A percentile compares a stretch with the other conserved stretches of the same genome.
Conservation (phyloP, 1,140 invertebrate genomes). For the Eubasilissa regina region DNA sequence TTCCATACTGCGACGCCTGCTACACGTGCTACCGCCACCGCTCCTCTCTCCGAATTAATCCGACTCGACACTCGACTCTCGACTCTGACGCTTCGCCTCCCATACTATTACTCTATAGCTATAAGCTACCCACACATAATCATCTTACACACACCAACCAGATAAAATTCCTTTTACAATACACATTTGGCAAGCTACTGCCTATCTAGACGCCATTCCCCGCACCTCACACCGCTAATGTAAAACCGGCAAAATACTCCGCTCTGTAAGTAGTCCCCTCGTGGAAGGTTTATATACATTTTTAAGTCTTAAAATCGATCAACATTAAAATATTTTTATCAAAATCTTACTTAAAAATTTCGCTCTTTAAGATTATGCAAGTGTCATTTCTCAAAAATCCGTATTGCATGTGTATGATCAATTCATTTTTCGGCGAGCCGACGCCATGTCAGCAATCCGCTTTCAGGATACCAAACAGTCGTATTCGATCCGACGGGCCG, state of each 20-base stretch:
- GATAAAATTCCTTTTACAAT: neutral
- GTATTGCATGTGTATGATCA: slow-evolving; percentile 21
- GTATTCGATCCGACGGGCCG: slow-evolving; percentile 39
- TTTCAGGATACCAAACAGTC: slow-evolving; percentile 31
- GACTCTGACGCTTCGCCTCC: too few relatives aligned
- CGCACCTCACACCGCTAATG: too few relatives aligned
- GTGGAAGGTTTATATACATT: neutral
- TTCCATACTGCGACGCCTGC: too few relatives aligned
- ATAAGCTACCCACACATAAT: neutral
- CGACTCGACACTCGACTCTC: neutral
- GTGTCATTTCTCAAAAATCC: slow-evolving; percentile 43
- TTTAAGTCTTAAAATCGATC: slow-evolving; percentile 25
- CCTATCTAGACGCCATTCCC: neutral
- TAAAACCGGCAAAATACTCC: slow-evolving; percentile 18
- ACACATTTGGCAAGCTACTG: slow-evolving; percentile 2
- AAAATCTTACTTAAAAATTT: slow-evolving; percentile 27
- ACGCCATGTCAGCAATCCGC: slow-evolving; percentile 44
- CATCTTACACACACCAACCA: neutral
- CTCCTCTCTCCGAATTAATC: neutral
- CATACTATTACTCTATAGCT: too few relatives aligned
- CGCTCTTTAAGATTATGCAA: slow-evolving; percentile 7
- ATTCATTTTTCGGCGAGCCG: slow-evolving; percentile 23
- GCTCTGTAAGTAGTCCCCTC: slow-evolving; percentile 37
- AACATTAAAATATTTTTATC: slow-evolving; percentile 20
- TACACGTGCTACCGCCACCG: neutral